These are phyloP conservation scores for Gerris buenoi DNA, from an alignment of 1,140 invertebrate species.

Conservation along the genomic window DNA sequence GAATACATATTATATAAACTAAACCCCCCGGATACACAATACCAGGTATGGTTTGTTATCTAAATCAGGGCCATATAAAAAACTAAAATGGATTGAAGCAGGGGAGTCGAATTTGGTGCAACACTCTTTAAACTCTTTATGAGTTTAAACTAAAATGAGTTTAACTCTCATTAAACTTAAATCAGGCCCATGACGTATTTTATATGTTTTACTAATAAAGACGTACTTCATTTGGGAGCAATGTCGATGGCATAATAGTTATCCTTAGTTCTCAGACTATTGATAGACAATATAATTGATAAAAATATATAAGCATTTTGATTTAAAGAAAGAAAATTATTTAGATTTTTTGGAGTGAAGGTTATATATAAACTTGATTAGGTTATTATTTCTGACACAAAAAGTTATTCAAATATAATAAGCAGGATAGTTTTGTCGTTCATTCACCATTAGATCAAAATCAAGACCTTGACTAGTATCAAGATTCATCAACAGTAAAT, in stretches of 20 bases:
- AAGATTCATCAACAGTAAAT: neutral
- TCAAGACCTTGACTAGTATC: neutral
- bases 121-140: neutral
- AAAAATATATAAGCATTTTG: neutral
- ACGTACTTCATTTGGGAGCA: neutral
- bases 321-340: neutral
- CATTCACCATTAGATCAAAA: neutral
- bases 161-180: neutral
- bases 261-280: neutral
- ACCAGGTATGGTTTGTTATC: neutral
- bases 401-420: neutral
- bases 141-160: neutral
- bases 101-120: neutral
- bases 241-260: neutral
- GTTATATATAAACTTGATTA: neutral
- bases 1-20: neutral
- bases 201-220: neutral
- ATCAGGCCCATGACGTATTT: neutral
- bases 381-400: neutral
- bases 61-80: neutral
- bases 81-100: neutral
- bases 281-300: neutral
- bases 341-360: neutral
- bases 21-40: neutral
- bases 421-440: neutral